Evolutionary conservation across 2,888 invertebrate species (phyloP).

Genomic region (Limnephilus lunatus): DNA sequence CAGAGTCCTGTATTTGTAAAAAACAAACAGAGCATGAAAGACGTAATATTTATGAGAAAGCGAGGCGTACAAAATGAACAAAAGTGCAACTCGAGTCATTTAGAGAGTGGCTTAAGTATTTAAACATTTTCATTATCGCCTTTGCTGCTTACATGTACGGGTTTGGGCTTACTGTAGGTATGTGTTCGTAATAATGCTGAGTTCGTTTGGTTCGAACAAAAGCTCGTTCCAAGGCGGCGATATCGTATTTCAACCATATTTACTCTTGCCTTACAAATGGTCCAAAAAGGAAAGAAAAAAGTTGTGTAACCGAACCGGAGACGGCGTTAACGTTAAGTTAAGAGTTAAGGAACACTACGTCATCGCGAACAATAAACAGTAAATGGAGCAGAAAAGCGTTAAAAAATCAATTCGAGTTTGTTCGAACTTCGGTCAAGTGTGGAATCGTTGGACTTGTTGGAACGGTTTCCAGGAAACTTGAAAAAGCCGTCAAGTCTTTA

Average conservation of each 20-base stretch:
- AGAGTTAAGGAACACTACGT: conserved; percentile 13
- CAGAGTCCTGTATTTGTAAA: neutral
- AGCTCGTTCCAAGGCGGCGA: neutral
- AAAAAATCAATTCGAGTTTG: conserved; percentile 43
- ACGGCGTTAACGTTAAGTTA: neutral
- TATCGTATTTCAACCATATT: conserved; percentile 41
- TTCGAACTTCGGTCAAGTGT: conserved; percentile 6
- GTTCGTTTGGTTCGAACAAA: conserved; percentile 39
- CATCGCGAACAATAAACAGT: conserved; percentile 42
- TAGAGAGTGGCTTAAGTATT: conserved; percentile 6
- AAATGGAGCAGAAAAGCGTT: conserved; percentile 35
- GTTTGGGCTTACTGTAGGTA: neutral
- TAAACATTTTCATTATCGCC: conserved; percentile 3
- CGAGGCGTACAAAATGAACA: neutral
- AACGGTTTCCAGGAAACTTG: neutral
- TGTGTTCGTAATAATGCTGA: neutral
- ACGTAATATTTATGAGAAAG: neutral
- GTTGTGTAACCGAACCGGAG: conserved; percentile 17
- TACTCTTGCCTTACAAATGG: conserved; percentile 34
- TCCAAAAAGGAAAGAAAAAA: conserved; percentile 25
- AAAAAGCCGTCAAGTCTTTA: neutral
- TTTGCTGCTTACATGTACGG: neutral
- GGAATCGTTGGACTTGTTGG: conserved; percentile 23
- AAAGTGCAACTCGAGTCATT: neutral
- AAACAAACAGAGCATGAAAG: neutral